These are phyloP conservation scores for Leptopilina syphax DNA, from an alignment of 2,888 invertebrate genomes.

Conservation along the genomic window DNA sequence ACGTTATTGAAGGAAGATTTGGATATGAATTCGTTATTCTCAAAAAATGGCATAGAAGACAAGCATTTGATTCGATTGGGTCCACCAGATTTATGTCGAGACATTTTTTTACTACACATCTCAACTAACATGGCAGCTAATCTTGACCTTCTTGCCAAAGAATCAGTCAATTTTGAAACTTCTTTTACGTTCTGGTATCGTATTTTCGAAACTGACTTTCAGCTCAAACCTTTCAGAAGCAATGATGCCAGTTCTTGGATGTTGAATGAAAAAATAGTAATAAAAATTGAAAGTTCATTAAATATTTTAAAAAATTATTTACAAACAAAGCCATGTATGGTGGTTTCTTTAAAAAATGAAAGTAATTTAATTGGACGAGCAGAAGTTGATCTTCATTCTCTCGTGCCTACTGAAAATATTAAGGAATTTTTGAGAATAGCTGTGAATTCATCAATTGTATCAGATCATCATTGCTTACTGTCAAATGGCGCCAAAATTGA, in stretches of 20 bases:
- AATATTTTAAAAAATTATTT: slow-evolving; percentile 77
- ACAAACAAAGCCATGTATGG: slow-evolving; percentile 77
- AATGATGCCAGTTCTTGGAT: slow-evolving; percentile 68
- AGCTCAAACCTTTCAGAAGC: slow-evolving; percentile 67
- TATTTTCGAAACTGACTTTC: slow-evolving; percentile 70
- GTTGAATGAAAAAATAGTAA: slow-evolving; percentile 78
- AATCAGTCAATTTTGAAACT: slow-evolving; percentile 51
- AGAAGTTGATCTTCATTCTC: slow-evolving; percentile 78
- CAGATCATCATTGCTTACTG: slow-evolving; percentile 74
- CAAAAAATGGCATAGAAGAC: slow-evolving; percentile 56
- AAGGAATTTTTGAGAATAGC: slow-evolving; percentile 75
- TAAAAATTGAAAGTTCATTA: slow-evolving; percentile 78
- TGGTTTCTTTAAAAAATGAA: slow-evolving; percentile 75
- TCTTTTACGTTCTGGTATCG: slow-evolving; percentile 67
- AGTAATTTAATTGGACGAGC: slow-evolving; percentile 76
- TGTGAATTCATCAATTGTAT: slow-evolving; percentile 72
- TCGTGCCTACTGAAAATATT: slow-evolving; percentile 77
- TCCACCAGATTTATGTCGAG: slow-evolving; percentile 65
- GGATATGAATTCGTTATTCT: slow-evolving; percentile 17
- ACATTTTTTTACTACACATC: slow-evolving; percentile 79
- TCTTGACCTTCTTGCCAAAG: slow-evolving; percentile 76
- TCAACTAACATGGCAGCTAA: slow-evolving; percentile 80
- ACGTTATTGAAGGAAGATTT: slow-evolving; percentile 27
- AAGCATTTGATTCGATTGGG: slow-evolving; percentile 74
- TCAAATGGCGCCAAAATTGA: slow-evolving; percentile 53